phyloP scores from a whole-genome alignment of 30 jellyfish, hydroid and myxozoan genomes.

The Pelagia noctiluca region DNA sequence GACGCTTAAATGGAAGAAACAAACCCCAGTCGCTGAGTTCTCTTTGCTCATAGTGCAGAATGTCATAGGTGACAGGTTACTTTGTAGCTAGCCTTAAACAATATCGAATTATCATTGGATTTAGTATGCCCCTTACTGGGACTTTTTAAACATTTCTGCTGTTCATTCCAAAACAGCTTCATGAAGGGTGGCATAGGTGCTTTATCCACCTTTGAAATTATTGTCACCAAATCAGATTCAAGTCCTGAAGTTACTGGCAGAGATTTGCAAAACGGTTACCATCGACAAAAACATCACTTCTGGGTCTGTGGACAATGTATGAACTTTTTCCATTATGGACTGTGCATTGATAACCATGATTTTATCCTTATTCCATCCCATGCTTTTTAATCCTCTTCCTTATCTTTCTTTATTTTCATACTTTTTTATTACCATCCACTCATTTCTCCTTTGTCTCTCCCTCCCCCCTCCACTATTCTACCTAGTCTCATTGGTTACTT shows the following conservation, averaged over 20 bases:
- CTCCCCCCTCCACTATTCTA: too few relatives aligned
- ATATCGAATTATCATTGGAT: conserved; percentile 31
- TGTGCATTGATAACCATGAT: too few relatives aligned
- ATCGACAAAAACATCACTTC: too few relatives aligned
- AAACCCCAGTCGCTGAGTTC: conserved; percentile 65
- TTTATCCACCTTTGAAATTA: conserved; percentile 39
- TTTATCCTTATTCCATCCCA: too few relatives aligned
- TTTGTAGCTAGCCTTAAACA: conserved; percentile 63
- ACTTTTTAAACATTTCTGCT: conserved; percentile 48
- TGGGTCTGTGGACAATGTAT: too few relatives aligned
- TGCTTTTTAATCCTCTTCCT: too few relatives aligned
- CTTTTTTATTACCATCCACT: too few relatives aligned
- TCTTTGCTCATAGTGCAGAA: conserved; percentile 50
- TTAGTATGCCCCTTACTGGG: conserved; percentile 28
- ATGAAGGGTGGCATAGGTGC: conserved; percentile 63
- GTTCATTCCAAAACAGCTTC: conserved; percentile 70
- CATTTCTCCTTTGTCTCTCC: too few relatives aligned
- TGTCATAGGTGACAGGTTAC: conserved; percentile 70
- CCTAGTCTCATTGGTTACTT: too few relatives aligned
- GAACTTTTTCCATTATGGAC: too few relatives aligned
- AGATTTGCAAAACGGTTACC: too few relatives aligned
- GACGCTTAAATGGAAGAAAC: conserved; percentile 69
- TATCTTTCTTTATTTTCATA: too few relatives aligned
- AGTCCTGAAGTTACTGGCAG: conserved; percentile 36
- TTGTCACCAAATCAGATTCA: conserved; percentile 38